Evolutionary conservation across 2,113 vertebrate species (phyloP), one percentile per base, ranked within the genome.

Genomic region (Potamarius usumacintae): DNA sequence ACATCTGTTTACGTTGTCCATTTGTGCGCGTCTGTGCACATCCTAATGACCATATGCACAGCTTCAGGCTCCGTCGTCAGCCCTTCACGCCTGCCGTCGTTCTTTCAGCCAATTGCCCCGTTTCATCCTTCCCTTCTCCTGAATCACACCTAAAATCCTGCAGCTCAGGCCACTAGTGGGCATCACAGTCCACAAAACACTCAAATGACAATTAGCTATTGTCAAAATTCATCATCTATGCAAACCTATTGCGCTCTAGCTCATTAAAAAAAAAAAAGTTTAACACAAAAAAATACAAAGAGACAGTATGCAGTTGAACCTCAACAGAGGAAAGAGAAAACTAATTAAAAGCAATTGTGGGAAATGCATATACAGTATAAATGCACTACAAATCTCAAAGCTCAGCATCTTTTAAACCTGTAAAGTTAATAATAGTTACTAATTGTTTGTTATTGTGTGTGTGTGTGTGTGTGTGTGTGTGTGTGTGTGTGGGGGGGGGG

Each of bases 81-180:
- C 88, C 88, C 79, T 91, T 85, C 76, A 87, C 84, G 84, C 63
- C 86, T 92, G 90, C 89, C 85, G 85, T 91, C 83, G 63, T 77
- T 88, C 84, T 87, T 85, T 14, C 65, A 88, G 72, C 87, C 89
- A 81, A 85, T 48, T 85, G 53, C 67, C 42, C 48, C 18, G 10
- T 58, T 7, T 27, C 63, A 86, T 52, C 2, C 65, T 63, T 65
- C 55, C 50, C 48, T 30, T 20, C 72, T 63, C 69, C 67, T 27
- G 4, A 22, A 65, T 62, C 22, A 15, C 34, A 20, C 1, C 4
- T 42, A 42, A 42, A 42, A 53, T 52, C 34, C 67, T 71, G n/a
- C 50, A 62, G 8, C 25, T 83, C 52, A 9, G 69, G 7, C 87
- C 82, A 85, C 89, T 81, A 90, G 89, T 86, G 60, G 87, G 89